A percentile compares a stretch with the other conserved stretches of the same genome.
These are phyloP conservation scores for Ormyrus rosae DNA, from an alignment of 2,888 invertebrate genomes.

Conservation along the genomic window DNA sequence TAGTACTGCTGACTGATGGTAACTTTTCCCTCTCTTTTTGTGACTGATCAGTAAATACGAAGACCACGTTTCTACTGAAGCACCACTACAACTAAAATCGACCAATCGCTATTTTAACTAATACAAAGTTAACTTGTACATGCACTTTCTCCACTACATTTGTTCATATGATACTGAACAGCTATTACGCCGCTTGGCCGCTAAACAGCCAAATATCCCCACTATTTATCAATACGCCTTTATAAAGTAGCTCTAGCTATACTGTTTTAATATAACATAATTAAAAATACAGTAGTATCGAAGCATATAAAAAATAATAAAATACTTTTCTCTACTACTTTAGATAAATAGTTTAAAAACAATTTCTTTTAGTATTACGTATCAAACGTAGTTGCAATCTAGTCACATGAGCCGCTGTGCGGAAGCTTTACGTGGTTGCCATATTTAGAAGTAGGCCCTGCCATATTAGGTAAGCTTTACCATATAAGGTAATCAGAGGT, in stretches of 20 bases:
- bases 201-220: constrained; percentile 34
- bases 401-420: constrained; percentile 58
- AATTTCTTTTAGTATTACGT: not conserved
- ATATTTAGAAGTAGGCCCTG: constrained; percentile 88
- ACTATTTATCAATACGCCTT: constrained; percentile 43
- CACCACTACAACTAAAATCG: constrained; percentile 3
- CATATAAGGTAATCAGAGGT: constrained; percentile 88
- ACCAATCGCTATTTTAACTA: constrained; percentile 76
- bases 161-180: constrained; percentile 26
- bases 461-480: constrained; percentile 89
- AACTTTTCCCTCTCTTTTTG: constrained; percentile 26
- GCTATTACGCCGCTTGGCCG: constrained; percentile 46
- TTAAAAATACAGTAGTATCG: too few species aligned
- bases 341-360: not conserved
- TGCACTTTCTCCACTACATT: constrained; percentile 32
- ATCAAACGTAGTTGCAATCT: constrained; percentile 2
- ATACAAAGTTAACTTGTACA: constrained; percentile 60
- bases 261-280: not conserved
- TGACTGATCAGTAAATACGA: constrained; percentile 17
- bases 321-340: not conserved
- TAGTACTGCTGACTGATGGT: constrained; percentile 57
- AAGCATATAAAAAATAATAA: too few species aligned
- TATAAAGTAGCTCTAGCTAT: constrained; percentile 22
- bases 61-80: constrained; percentile 14
- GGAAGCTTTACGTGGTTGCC: constrained; percentile 81